Base-by-base conservation (phyloP, 92 coral and sea anemone genomes). In the Paramuricea clavata region DNA sequence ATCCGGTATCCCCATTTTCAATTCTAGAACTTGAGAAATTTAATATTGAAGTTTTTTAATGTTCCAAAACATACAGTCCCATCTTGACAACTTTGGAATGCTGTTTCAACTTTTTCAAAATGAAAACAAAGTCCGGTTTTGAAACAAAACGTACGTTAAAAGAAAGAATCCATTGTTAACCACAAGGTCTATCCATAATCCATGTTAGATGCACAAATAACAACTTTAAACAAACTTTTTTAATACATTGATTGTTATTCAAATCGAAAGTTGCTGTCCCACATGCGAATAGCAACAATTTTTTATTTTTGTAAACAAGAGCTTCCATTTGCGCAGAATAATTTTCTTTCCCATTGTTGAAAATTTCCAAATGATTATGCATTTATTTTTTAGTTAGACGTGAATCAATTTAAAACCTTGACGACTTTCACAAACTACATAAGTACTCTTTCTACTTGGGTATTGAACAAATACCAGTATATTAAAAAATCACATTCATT, bases 1-100 rank as follows among this genome's bases (percentile, higher is more conserved):
- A 35, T 96, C 99, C 9, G 93, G 95, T 78, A 96, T 93, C 16
- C 99, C 99, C 99, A 96, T 96, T 64, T 93, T 93, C 33, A 74
- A 12, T 19, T 15, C 22, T 11, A 33, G 23, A n/a, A 16, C 78
- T 19, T 25, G 0, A 76, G 31, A 22, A 72, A 39, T 35, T 28
- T 10, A 72, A 33, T 11, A 16, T n/a, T n/a, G n/a, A n/a, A n/a
- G n/a, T n/a, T 54, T 72, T 44, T 72, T 39, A 31, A 10, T 5
- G 41, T 3, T 72, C 28, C 44, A 19, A 72, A 31, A 27, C 8
- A 19, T 2, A 16, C 35, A 34, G 31, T 35, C 16, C 78, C 50
- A 44, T 35, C 50, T 16, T 19, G 81, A 23, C 59, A 74, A 74
- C 60, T 44, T 74, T 44, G 81, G 81, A 74, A 74, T 74, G 81